Conservation (phyloP, 1,140 invertebrate genomes). For the Olivierus martensii region DNA sequence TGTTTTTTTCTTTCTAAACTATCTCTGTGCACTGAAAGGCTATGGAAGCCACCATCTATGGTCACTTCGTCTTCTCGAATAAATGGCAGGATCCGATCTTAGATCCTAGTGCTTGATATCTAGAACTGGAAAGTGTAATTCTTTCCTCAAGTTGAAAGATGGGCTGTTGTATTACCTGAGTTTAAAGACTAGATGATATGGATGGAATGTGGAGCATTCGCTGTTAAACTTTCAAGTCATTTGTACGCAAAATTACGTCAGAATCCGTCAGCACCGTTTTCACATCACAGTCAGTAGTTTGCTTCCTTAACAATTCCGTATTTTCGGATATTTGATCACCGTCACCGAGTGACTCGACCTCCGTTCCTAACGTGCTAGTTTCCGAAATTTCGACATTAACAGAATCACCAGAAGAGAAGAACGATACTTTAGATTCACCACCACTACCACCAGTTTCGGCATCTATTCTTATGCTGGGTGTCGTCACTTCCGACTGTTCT, state of each 20-base stretch:
- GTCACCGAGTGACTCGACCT: constrained; percentile 9
- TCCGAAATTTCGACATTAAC: constrained; percentile 6
- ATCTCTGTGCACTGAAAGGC: no score
- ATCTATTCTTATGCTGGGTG: constrained; percentile 9
- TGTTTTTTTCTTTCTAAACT: no score
- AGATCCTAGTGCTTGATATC: no score
- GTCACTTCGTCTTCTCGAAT: no score
- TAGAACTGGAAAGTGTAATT: no score
- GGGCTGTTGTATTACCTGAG: not conserved
- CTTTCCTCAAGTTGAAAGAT: no score
- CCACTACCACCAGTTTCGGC: not conserved
- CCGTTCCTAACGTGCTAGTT: constrained; percentile 12
- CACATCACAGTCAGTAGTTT: not conserved
- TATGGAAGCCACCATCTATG: no score
- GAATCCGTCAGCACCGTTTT: not conserved
- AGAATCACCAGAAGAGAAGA: constrained; percentile 10
- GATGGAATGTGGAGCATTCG: not conserved
- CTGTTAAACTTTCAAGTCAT: not conserved
- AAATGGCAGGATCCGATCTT: no score
- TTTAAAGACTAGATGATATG: not conserved
- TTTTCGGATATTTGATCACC: constrained; percentile 1
- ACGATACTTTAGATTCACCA: not conserved
- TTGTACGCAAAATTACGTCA: not conserved
- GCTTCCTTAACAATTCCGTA: not conserved
- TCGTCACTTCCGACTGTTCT: not conserved